phyloP scores from a whole-genome alignment of 2,888 invertebrate species.

The Lysandra coridon region DNA sequence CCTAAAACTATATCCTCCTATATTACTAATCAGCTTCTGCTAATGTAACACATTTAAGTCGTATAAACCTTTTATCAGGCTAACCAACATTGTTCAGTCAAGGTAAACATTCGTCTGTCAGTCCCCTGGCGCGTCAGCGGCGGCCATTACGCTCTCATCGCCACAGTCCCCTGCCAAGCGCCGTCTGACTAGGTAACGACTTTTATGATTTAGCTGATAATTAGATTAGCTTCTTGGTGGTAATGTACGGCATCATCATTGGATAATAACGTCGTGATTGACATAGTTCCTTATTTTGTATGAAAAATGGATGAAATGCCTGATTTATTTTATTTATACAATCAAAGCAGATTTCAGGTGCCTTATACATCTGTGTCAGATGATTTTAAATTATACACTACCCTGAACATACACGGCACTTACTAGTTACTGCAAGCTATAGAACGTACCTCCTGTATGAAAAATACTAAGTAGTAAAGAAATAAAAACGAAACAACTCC shows the following conservation, averaged over 20 bases:
- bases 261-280: conserved; percentile 19
- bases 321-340: no score
- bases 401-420: no score
- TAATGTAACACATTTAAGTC: conserved; percentile 31
- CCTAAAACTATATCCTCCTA: not conserved
- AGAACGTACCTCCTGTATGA: no score
- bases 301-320: not conserved
- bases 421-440: no score
- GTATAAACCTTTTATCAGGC: conserved; percentile 17
- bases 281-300: not conserved
- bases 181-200: conserved; percentile 33
- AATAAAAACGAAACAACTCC: no score
- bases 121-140: conserved; percentile 49
- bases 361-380: no score
- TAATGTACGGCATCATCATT: not conserved
- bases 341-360: no score
- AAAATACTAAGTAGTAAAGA: no score
- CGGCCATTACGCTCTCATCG: conserved; percentile 57
- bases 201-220: conserved; percentile 16
- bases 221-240: not conserved
- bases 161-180: conserved; percentile 37
- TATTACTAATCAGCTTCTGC: not conserved
- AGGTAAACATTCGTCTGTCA: conserved; percentile 42
- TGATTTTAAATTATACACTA: no score
- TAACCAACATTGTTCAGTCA: conserved; percentile 11